phyloP scores from a whole-genome alignment of 1,140 invertebrate species.

The Drosophila varians region DNA sequence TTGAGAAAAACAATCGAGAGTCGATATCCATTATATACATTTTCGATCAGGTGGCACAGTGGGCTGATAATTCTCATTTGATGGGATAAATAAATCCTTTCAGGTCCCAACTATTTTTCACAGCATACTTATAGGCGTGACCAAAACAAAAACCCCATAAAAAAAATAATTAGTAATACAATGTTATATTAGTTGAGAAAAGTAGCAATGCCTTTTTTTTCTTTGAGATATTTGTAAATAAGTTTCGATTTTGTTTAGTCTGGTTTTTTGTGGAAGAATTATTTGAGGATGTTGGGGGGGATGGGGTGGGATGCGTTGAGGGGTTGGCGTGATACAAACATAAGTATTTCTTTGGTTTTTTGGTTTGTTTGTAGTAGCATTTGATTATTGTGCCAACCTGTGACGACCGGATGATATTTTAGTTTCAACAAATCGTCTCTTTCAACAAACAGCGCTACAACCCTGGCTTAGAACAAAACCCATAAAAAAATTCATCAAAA shows the following conservation, averaged over 20 bases:
- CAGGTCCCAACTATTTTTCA: background rate
- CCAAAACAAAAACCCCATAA: background rate
- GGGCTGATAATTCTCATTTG: background rate
- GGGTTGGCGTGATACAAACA: too few species aligned
- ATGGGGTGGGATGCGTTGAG: background rate
- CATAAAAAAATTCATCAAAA: too few species aligned
- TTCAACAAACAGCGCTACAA: conserved; percentile 15
- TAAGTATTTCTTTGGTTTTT: too few species aligned
- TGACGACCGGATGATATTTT: background rate
- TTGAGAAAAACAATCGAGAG: too few species aligned
- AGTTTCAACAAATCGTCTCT: conserved; percentile 1
- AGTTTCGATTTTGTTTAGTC: conserved; percentile 39
- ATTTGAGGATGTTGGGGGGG: background rate
- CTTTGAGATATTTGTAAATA: background rate
- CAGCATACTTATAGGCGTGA: background rate
- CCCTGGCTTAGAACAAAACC: background rate
- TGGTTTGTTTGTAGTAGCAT: background rate
- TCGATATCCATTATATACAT: background rate
- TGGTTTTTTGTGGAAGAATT: background rate
- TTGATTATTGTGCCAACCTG: background rate
- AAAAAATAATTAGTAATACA: too few species aligned
- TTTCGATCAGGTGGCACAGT: background rate
- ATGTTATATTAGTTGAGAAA: background rate
- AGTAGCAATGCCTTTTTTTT: background rate
- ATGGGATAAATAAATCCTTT: background rate